Evolutionary conservation across 2,888 invertebrate species (phyloP).

Genomic region (Tachina lurida): DNA sequence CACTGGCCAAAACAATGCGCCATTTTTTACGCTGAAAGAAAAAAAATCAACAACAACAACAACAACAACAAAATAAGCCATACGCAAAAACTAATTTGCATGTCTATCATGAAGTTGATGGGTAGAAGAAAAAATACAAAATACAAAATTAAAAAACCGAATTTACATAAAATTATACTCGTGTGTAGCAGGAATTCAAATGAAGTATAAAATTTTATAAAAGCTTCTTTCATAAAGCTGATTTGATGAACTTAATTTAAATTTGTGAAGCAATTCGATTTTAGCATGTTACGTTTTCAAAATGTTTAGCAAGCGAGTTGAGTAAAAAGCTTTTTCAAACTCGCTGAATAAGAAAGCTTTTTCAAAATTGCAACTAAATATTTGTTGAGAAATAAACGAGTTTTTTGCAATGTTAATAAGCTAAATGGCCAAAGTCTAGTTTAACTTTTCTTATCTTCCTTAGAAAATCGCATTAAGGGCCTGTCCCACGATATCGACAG

Average conservation of each 20-base stretch:
- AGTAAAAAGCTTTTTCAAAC: too few species aligned
- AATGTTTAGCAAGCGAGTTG: too few species aligned
- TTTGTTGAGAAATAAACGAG: too few species aligned
- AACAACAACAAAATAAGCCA: slow-evolving; percentile 23
- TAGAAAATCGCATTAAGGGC: too few species aligned
- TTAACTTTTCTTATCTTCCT: too few species aligned
- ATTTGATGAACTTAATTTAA: neutral
- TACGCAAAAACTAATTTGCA: slow-evolving; percentile 72
- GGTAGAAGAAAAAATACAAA: slow-evolving; percentile 38
- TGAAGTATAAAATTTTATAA: slow-evolving; percentile 38
- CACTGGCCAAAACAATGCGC: slow-evolving; percentile 65
- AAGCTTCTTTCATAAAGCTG: slow-evolving; percentile 9
- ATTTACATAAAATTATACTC: slow-evolving; percentile 59
- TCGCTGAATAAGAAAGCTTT: too few species aligned
- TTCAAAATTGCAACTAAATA: too few species aligned
- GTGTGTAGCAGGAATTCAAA: slow-evolving; percentile 35
- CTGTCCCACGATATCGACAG: too few species aligned
- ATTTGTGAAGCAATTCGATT: neutral
- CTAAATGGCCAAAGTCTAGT: too few species aligned
- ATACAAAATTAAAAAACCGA: slow-evolving; percentile 18
- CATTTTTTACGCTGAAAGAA: slow-evolving; percentile 66
- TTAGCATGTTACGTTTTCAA: too few species aligned
- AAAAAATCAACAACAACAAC: neutral
- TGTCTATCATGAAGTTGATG: slow-evolving; percentile 71
- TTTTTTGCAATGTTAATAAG: too few species aligned